Conservation (phyloP, 1,140 invertebrate genomes). For the Triops cancriformis region DNA sequence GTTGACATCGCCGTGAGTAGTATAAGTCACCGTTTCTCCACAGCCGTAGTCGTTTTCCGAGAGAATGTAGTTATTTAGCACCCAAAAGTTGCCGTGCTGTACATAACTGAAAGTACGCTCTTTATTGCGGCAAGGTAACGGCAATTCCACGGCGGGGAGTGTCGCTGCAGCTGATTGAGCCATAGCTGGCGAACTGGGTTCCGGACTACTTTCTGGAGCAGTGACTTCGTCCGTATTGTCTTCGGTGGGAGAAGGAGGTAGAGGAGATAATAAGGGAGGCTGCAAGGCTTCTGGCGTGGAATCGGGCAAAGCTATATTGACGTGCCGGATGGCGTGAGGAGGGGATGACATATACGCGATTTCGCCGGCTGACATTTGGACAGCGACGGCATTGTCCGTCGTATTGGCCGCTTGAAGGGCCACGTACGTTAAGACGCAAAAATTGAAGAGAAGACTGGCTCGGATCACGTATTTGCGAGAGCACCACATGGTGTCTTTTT, state of each 20-base stretch:
- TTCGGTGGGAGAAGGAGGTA: slow-evolving; percentile 20
- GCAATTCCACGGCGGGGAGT: slow-evolving; percentile 10
- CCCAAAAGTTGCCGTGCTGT: slow-evolving; percentile 82
- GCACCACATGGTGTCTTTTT: slow-evolving; percentile 19
- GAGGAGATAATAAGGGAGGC: slow-evolving; percentile 3
- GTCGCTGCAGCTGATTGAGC: slow-evolving; percentile 1
- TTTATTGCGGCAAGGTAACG: slow-evolving; percentile 22
- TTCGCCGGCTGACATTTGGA: neutral
- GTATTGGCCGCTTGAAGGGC: slow-evolving; percentile 27
- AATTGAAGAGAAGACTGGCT: slow-evolving; percentile 27
- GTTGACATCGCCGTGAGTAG: slow-evolving; percentile 82
- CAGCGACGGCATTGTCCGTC: slow-evolving; percentile 13
- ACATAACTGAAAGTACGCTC: slow-evolving; percentile 28
- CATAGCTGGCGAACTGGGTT: slow-evolving; percentile 22
- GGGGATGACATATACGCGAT: neutral
- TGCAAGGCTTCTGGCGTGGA: slow-evolving; percentile 16
- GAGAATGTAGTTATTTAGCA: slow-evolving; percentile 74
- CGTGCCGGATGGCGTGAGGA: neutral
- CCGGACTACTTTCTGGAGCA: slow-evolving; percentile 5
- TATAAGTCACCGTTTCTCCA: slow-evolving; percentile 80
- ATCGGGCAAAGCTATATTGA: slow-evolving; percentile 15
- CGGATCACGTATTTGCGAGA: slow-evolving; percentile 25
- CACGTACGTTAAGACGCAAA: slow-evolving; percentile 28
- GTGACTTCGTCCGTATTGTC: slow-evolving; percentile 17
- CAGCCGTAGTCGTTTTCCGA: slow-evolving; percentile 46